Evolutionary conservation across 2,113 vertebrate genomes (phyloP).

Genomic region (Otis tarda): DNA sequence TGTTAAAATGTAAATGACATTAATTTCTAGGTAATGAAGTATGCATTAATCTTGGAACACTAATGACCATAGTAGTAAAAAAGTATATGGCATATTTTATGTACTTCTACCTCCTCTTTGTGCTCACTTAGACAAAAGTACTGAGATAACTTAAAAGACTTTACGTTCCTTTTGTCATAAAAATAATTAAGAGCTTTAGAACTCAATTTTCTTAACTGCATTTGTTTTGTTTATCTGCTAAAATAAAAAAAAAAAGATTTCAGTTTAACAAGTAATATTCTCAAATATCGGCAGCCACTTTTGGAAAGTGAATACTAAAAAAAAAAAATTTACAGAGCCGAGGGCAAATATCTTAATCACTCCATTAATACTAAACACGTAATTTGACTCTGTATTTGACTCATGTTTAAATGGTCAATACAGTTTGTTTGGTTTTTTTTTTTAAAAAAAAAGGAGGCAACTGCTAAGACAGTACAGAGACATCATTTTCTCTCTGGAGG

Average conservation of each 20-base stretch:
- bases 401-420: background rate
- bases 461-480: background rate
- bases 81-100: slow-evolving; percentile 58
- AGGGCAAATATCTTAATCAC: background rate
- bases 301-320: background rate
- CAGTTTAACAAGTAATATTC: background rate
- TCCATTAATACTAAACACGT: background rate
- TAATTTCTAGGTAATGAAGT: slow-evolving; percentile 68
- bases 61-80: slow-evolving; percentile 67
- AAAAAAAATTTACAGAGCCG: no score
- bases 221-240: background rate
- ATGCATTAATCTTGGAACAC: slow-evolving; percentile 47
- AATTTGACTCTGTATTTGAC: background rate
- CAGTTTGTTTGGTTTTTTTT: background rate
- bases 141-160: slow-evolving; percentile 30
- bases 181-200: slow-evolving; percentile 44
- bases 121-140: slow-evolving; percentile 41
- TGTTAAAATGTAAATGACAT: slow-evolving; percentile 74
- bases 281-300: background rate
- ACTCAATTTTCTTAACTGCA: background rate
- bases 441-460: background rate
- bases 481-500: background rate
- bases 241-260: background rate
- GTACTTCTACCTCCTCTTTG: slow-evolving; percentile 44
- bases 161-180: slow-evolving; percentile 36